Evolutionary conservation across 2,888 invertebrate genomes (phyloP), one percentile per base, ranked within the genome.

Genomic region (Pristionchus exspectatus): DNA sequence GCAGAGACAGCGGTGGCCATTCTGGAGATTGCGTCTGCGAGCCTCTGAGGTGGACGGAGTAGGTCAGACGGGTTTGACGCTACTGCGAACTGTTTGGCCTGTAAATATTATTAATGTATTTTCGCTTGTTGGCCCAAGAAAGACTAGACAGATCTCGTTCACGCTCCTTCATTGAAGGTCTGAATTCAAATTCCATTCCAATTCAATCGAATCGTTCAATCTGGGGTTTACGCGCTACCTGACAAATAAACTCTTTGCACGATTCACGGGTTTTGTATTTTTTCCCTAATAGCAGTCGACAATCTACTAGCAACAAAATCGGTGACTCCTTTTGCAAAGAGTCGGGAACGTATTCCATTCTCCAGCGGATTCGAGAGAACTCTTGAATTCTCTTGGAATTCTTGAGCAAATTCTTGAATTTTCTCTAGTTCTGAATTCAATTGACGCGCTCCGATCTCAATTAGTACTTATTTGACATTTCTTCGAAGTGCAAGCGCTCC

Each of bases 1-100:
- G 9, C 44, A 77, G 81, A 81, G 81, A 81, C 81, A 81, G 63
- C 5, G 63, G 50, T 24, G 50, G 81, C n/a, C 50, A 77, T 24
- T 77, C 77, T 16, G 38, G n/a, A 74, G 72, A 77, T 38, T 77
- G 44, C 69, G 69, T 50, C 44, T 3, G 44, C 12, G 44, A 50
- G 44, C 44, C 4, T 72, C 33, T 72, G 69, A 33, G 33, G 69
- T 72, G 30, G 69, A 16, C 27, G 69, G 12, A 72, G 69, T 72
- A 44, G 9, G 44, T n/a, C n/a, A n/a, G n/a, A n/a, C n/a, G n/a
- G n/a, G n/a, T n/a, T n/a, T n/a, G n/a, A n/a, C n/a, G n/a, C n/a
- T n/a, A n/a, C n/a, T n/a, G n/a, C n/a, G n/a, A n/a, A n/a, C n/a
- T n/a, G n/a, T n/a, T n/a, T 44, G 44, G 44, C 9, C 44, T 44